Evolutionary conservation across 2,888 invertebrate species (phyloP).

Genomic region (Lissocephala sabroskyi): DNA sequence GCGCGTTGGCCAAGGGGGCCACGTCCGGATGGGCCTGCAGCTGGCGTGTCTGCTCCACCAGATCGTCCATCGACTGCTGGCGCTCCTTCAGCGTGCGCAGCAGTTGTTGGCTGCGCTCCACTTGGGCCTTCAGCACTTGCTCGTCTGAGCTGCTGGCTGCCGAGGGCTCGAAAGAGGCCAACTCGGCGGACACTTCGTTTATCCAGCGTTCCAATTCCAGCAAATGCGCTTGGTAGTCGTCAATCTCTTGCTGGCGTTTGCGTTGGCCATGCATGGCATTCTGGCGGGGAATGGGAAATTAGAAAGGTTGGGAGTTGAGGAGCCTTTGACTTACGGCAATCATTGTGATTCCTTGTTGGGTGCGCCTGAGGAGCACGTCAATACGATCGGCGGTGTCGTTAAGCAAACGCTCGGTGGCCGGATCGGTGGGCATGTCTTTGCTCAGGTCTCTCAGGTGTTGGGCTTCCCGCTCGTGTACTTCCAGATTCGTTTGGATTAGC

Average conservation of each 20-base stretch:
- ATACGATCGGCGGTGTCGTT: constrained; percentile 77
- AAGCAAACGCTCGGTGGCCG: constrained; percentile 73
- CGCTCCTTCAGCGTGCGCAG: constrained; percentile 74
- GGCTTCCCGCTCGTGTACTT: constrained; percentile 80
- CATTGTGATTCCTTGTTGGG: constrained; percentile 78
- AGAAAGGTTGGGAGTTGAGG: background rate
- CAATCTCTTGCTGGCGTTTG: constrained; percentile 75
- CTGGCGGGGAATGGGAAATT: constrained; percentile 59
- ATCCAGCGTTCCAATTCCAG: constrained; percentile 76
- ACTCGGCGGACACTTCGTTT: constrained; percentile 68
- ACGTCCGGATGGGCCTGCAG: constrained; percentile 74
- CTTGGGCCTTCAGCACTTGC: constrained; percentile 74
- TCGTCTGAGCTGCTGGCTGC: constrained; percentile 71
- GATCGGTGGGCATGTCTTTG: constrained; percentile 77
- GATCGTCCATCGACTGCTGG: constrained; percentile 73
- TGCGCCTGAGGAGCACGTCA: constrained; percentile 78
- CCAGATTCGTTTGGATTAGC: constrained; percentile 81
- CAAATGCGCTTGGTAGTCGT: constrained; percentile 74
- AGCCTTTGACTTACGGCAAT: constrained; percentile 69
- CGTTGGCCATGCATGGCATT: constrained; percentile 74
- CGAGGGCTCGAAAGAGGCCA: constrained; percentile 54
- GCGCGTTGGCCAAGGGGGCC: constrained; percentile 71
- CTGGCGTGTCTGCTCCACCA: constrained; percentile 73
- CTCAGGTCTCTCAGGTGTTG: constrained; percentile 78
- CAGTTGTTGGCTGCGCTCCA: constrained; percentile 74